Evolutionary conservation across 1,140 invertebrate genomes (phyloP).

Genomic region (Plectrocnemia conspersa): DNA sequence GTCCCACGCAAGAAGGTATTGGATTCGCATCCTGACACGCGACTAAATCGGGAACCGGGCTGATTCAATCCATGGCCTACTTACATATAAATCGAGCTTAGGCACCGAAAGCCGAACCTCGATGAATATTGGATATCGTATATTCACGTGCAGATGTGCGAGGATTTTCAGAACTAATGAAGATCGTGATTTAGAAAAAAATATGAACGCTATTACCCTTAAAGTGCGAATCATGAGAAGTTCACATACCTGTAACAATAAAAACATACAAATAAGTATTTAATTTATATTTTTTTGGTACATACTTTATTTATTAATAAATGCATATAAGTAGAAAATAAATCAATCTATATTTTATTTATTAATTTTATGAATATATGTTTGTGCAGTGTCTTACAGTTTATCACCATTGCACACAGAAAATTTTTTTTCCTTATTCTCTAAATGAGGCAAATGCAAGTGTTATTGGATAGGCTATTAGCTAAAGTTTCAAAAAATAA

Average conservation of each 20-base stretch:
- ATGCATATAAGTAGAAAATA: too few relatives aligned
- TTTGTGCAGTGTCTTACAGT: too few relatives aligned
- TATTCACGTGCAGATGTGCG: background rate
- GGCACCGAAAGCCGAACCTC: background rate
- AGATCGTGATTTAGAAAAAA: too few relatives aligned
- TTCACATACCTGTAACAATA: background rate
- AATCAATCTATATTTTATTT: too few relatives aligned
- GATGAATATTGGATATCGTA: background rate
- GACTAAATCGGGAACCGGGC: background rate
- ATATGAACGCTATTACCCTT: background rate
- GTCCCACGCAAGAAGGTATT: slow-evolving; percentile 6
- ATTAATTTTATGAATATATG: too few relatives aligned
- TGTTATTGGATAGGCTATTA: too few relatives aligned
- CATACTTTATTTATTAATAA: too few relatives aligned
- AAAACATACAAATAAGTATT: background rate
- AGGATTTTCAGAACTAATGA: background rate
- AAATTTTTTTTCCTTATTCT: too few relatives aligned
- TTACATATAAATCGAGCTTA: slow-evolving; percentile 15
- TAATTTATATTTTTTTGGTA: too few relatives aligned
- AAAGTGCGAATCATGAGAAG: background rate
- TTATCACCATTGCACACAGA: too few relatives aligned
- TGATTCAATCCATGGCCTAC: slow-evolving; percentile 13
- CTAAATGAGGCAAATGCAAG: too few relatives aligned
- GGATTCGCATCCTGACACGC: slow-evolving; percentile 11
- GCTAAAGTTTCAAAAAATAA: too few relatives aligned